Evolutionary conservation across 2,888 invertebrate genomes (phyloP), one percentile per base, ranked within the genome.

Genomic region (Conchocele bisecta): DNA sequence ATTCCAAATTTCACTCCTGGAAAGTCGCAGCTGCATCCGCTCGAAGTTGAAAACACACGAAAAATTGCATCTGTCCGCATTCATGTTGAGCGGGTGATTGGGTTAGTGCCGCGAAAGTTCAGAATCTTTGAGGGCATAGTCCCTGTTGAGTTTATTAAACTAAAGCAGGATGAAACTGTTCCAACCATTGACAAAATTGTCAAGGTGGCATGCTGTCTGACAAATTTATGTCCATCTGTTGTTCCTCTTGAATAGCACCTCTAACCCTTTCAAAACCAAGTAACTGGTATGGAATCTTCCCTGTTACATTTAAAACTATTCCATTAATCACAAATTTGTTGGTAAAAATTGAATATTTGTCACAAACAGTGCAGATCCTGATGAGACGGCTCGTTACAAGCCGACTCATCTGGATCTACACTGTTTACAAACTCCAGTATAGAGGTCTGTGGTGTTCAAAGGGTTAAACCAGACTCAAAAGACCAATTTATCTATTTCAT

Each of bases 1-100:
- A 79, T 75, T 17, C 77, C 79, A n/a, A 54, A 48, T 29, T 79
- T 73, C 24, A 81, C 67, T 3, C 29, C n/a, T 20, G 77, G 79
- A 28, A 65, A 74, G 39, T 0, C 51, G 7, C 77, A 78, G 28
- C 41, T 74, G 20, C 29, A 50, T 17, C n/a, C n/a, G n/a, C 1
- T 51, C 2, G 77, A 75, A 35, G 58, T 78, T 31, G 65, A 74
- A 39, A 66, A 51, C 24, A 76, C 73, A 4, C 24, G 73, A 17
- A 64, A 60, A 54, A 63, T 74, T 24, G 66, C 79, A 26, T n/a
- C 41, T 37, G 70, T 65, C 9, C 24, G 76, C 15, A 77, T 79
- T 33, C 79, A 77, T 57, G 74, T 77, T 3, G 79, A 79, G 35
- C 22, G 74, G 15, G 64, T 67, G 9, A 79, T 74, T 42, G 79